Percentiles rank a stretch among this genome's conserved stretches.
These are phyloP conservation scores for Spheniscus mendiculus DNA, from an alignment of 2,113 vertebrate species.

Conservation along the genomic window DNA sequence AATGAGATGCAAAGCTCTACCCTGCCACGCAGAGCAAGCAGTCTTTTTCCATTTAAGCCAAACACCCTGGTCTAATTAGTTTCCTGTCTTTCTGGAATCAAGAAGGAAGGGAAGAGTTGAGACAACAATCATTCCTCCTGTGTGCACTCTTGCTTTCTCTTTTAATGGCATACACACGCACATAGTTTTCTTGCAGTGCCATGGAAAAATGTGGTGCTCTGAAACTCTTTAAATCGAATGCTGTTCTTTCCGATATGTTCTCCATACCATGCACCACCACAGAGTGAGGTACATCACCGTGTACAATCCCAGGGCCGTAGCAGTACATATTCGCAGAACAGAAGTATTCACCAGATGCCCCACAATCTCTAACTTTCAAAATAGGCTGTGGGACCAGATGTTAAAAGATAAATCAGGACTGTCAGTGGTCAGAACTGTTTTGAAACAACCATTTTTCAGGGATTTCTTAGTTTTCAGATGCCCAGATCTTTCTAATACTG, in stretches of 20 bases:
- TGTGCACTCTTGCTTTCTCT: neutral
- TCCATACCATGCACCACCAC: neutral
- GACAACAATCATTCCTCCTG: neutral
- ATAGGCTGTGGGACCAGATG: rapidly evolving
- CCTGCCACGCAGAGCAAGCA: neutral
- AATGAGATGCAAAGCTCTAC: neutral
- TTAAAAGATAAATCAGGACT: neutral
- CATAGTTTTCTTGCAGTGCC: neutral
- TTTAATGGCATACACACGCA: neutral
- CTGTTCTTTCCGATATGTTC: neutral
- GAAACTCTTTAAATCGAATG: neutral
- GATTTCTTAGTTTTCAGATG: neutral
- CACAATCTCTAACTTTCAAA: neutral
- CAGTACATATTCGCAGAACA: neutral
- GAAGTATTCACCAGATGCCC: neutral
- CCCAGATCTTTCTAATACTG: neutral
- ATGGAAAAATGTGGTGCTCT: neutral
- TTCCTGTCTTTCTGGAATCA: neutral
- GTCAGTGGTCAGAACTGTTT: neutral
- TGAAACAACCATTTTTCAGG: neutral
- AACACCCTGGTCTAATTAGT: neutral
- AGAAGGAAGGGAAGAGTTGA: neutral
- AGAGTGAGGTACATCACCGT: rapidly evolving
- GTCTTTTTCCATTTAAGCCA: neutral
- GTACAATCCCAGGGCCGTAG: rapidly evolving